Percentiles rank a stretch among this genome's conserved stretches.
Evolutionary conservation across 2,113 vertebrate species (phyloP).

Genomic region (Ictidomys tridecemlineatus): DNA sequence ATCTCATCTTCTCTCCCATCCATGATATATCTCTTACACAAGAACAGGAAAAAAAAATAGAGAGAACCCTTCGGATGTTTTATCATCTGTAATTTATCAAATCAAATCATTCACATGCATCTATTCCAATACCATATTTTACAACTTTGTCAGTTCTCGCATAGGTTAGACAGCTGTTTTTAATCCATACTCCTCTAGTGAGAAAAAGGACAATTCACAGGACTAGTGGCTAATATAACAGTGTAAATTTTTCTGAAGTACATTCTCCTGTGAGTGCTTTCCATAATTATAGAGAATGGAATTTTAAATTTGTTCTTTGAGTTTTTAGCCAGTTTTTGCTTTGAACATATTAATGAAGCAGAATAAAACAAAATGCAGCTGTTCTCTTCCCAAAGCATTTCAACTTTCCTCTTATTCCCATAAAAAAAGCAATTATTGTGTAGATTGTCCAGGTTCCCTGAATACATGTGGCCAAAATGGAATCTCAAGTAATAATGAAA

Average conservation of each 20-base stretch:
- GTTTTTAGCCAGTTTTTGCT: slow-evolving; percentile 54
- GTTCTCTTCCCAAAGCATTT: slow-evolving; percentile 52
- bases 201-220: neutral
- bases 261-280: neutral
- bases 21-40: neutral
- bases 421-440: slow-evolving; percentile 40
- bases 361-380: slow-evolving; percentile 44
- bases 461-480: neutral
- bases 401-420: neutral
- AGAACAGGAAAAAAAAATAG: neutral
- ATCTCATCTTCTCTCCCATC: neutral
- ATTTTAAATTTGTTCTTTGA: slow-evolving; percentile 18
- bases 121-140: neutral
- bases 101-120: slow-evolving; percentile 2
- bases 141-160: neutral
- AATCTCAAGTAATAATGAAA: neutral
- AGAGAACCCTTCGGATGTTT: neutral
- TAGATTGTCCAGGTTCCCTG: neutral
- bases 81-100: neutral
- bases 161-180: slow-evolving; percentile 22
- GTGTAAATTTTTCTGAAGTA: slow-evolving; percentile 4
- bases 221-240: slow-evolving; percentile 2
- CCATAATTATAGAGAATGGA: slow-evolving; percentile 15
- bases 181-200: neutral
- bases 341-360: slow-evolving; percentile 59